Evolutionary conservation across 1,140 invertebrate species (phyloP).

Genomic region (Halictus rubicundus): DNA sequence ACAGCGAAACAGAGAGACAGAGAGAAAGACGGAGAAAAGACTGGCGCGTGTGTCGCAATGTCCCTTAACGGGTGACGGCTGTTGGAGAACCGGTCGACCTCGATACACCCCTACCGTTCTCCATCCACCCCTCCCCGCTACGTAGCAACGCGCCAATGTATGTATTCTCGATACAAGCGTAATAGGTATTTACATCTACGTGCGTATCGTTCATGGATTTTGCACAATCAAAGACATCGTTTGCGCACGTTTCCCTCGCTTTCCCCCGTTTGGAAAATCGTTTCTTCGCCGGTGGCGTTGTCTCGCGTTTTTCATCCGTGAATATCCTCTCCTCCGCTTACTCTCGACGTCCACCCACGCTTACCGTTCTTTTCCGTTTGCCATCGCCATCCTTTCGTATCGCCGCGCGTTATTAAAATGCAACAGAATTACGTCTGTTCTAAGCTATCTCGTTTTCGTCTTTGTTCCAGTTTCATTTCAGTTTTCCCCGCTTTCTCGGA

Average conservation of each 20-base stretch:
- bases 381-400: background rate
- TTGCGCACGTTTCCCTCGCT: background rate
- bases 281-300: background rate
- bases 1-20: background rate
- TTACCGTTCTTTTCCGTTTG: background rate
- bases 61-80: slow-evolving; percentile 75
- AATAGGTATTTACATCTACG: slow-evolving; percentile 15
- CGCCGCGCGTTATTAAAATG: slow-evolving; percentile 3
- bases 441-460: background rate
- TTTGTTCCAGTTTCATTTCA: background rate
- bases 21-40: slow-evolving; percentile 38
- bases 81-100: slow-evolving; percentile 78
- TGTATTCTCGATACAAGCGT: slow-evolving; percentile 51
- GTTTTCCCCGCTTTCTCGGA: background rate
- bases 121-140: slow-evolving; percentile 54
- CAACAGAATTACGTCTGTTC: background rate
- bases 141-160: slow-evolving; percentile 53
- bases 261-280: slow-evolving; percentile 8
- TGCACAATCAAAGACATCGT: slow-evolving; percentile 15
- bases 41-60: slow-evolving; percentile 74
- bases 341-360: too few relatives aligned
- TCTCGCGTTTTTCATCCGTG: slow-evolving; percentile 16
- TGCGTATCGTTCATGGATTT: slow-evolving; percentile 25
- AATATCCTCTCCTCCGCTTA: too few relatives aligned
- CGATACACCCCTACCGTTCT: slow-evolving; percentile 67